These are phyloP conservation scores for Hydra vulgaris DNA, from an alignment of 30 jellyfish, hydroid and myxozoan genomes.

Conservation along the genomic window DNA sequence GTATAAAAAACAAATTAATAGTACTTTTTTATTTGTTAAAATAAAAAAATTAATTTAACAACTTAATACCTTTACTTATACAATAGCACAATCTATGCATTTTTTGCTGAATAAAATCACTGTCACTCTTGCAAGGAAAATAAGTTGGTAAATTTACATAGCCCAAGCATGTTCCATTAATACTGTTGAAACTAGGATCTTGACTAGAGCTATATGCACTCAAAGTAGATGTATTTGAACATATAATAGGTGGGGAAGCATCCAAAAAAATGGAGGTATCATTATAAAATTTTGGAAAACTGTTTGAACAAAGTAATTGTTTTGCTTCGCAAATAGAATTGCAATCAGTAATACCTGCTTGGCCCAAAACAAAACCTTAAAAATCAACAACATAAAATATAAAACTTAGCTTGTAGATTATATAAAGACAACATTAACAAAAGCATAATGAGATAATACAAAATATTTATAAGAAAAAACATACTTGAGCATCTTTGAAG, in stretches of 20 bases:
- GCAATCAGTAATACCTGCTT: background rate
- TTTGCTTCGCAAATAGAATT: background rate
- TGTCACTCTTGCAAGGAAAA: background rate
- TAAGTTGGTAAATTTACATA: background rate
- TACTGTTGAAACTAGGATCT: background rate
- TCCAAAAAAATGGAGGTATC: background rate
- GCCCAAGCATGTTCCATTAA: slow-evolving; percentile 6
- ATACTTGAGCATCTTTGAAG: background rate
- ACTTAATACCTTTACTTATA: background rate
- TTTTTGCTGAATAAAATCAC: background rate
- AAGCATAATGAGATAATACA: no score
- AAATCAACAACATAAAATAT: background rate
- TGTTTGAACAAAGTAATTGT: background rate
- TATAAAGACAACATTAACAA: no score
- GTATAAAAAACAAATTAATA: no score
- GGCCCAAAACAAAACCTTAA: background rate
- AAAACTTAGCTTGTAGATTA: no score
- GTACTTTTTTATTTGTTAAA: no score
- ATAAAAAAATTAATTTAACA: no score
- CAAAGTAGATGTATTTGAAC: background rate
- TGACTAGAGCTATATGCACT: background rate
- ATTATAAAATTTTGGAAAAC: no score
- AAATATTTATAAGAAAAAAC: no score
- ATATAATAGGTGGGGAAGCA: background rate
- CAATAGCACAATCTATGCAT: background rate